These are phyloP conservation scores for Biston betularia DNA, from an alignment of 2,888 invertebrate genomes.

Conservation along the genomic window DNA sequence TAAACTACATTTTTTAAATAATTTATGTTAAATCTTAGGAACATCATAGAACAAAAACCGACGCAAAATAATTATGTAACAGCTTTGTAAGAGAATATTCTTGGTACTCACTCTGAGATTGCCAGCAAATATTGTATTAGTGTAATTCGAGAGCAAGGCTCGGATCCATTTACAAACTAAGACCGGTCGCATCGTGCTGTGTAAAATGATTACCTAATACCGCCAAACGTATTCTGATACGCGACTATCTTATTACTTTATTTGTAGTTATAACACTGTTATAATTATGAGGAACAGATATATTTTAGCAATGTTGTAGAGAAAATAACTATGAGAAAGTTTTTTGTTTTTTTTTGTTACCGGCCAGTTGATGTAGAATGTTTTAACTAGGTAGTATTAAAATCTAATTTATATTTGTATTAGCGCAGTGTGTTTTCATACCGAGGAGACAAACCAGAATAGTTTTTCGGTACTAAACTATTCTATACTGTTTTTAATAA, in stretches of 20 bases:
- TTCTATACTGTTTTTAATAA: too few species aligned
- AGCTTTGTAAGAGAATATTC: slow-evolving; percentile 11
- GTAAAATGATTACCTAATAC: slow-evolving; percentile 8
- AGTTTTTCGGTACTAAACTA: too few species aligned
- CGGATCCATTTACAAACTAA: slow-evolving; percentile 10
- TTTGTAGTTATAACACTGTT: slow-evolving; percentile 9
- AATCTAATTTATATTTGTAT: too few species aligned
- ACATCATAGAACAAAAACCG: slow-evolving; percentile 1
- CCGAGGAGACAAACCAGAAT: too few species aligned
- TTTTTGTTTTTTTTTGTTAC: too few species aligned
- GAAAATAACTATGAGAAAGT: too few species aligned
- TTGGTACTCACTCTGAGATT: slow-evolving; percentile 9
- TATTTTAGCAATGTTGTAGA: too few species aligned
- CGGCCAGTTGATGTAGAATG: too few species aligned
- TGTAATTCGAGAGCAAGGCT: slow-evolving; percentile 8
- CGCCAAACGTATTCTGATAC: background rate
- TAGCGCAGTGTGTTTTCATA: too few species aligned
- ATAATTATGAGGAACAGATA: background rate
- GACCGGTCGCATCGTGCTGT: background rate
- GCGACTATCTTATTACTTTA: slow-evolving; percentile 19
- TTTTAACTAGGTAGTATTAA: too few species aligned
- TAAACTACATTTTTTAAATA: too few species aligned
- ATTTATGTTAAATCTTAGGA: too few species aligned
- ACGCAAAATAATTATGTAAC: slow-evolving; percentile 8
- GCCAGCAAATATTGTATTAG: slow-evolving; percentile 14